Evolutionary conservation across 2,888 invertebrate species (phyloP).

Genomic region (Pseudococcus viburni): DNA sequence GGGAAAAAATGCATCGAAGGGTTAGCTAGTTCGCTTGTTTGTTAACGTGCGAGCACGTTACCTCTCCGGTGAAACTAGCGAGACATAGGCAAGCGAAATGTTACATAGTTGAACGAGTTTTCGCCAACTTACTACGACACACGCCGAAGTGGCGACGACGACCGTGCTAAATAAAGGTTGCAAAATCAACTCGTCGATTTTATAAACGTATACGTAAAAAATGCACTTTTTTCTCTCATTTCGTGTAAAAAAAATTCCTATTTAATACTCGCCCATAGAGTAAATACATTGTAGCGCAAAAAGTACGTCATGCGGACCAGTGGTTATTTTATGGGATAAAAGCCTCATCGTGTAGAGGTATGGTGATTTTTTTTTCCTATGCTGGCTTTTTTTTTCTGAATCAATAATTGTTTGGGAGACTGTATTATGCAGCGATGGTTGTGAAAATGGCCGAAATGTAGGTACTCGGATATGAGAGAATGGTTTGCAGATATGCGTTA

Average conservation of each 20-base stretch:
- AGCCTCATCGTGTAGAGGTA: constrained; percentile 6
- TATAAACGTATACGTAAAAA: neutral
- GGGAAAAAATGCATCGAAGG: neutral
- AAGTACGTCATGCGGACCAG: constrained; percentile 44
- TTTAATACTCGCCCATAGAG: constrained; percentile 24
- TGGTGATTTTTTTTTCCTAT: constrained; percentile 4
- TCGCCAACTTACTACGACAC: constrained; percentile 9
- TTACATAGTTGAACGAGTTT: constrained; percentile 49
- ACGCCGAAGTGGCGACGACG: constrained; percentile 21
- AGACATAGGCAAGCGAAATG: neutral
- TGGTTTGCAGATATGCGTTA: constrained; percentile 20
- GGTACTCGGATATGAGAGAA: neutral
- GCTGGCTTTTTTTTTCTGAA: constrained; percentile 5
- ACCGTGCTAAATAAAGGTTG: constrained; percentile 39
- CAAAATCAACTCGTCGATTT: constrained; percentile 28
- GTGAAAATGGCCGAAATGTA: constrained; percentile 12
- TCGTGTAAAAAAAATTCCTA: neutral
- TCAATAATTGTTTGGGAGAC: constrained; percentile 29
- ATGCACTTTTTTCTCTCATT: constrained; percentile 30
- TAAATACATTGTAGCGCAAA: constrained; percentile 29
- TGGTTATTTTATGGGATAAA: constrained; percentile 46
- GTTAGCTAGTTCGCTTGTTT: neutral
- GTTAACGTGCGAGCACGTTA: constrained; percentile 1
- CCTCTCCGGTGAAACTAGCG: neutral
- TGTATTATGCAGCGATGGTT: constrained; percentile 6